Evolutionary conservation across 2,797 vertebrate genomes (phyloP), one percentile per base, ranked within the genome.

Genomic region (Sylvia borin): DNA sequence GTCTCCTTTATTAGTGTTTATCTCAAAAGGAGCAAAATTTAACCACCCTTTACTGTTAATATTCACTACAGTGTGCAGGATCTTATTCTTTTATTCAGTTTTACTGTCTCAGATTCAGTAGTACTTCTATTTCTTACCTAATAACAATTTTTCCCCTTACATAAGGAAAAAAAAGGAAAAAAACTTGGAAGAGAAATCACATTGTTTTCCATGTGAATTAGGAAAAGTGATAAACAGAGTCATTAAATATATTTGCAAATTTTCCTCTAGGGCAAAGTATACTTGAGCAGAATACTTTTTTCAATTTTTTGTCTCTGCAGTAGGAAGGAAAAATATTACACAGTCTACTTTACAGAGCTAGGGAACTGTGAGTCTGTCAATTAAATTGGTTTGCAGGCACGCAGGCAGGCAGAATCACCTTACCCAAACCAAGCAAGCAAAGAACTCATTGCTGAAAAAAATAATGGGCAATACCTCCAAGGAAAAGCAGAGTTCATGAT

Each of bases 241-340:
- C 62, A 79, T 94, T 72, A 76, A 77, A 73, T 62, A 57, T 75
- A 76, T 93, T 91, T 85, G n/a, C 61, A 90, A 42, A 62, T 64
- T 90, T 95, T 89, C 54, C 91, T 94, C 82, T 64, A 65, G 68
- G 90, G 90, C 51, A 83, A 92, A 72, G 27, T 58, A 73, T 72
- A 78, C 43, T 95, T 85, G 26, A 75, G 17, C 14, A 76, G n/a
- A 88, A 81, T 42, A 67, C 0, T n/a, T 68, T 81, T 81, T 51
- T 26, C 19, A 57, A 27, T 11, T 38, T 43, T 75, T 65, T 91
- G 80, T 42, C 16, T 53, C 34, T 93, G 68, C 32, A 78, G 22
- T 64, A 66, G 32, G 25, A 81, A 57, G 31, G 20, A 22, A 90
- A 96, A 83, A 16, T 73, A 66, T 85, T 82, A 26, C 24, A 16